These are phyloP conservation scores for Drosophila nigromelanica DNA, from an alignment of 1,140 invertebrate species.

Conservation along the genomic window DNA sequence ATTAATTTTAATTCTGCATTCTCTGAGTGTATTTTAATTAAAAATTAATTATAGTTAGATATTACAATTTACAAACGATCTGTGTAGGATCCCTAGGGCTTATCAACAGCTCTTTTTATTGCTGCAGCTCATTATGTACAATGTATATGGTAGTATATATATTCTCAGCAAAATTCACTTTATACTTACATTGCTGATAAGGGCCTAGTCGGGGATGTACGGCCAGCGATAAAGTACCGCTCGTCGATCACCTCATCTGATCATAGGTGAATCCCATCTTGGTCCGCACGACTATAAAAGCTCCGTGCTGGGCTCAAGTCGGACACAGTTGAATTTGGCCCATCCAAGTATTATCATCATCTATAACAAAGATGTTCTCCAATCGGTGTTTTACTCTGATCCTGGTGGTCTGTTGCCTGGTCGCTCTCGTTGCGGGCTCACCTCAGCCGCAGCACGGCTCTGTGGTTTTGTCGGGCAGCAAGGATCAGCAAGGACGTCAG, in stretches of 20 bases:
- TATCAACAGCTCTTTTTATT: no score
- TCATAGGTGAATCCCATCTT: slow-evolving; percentile 8
- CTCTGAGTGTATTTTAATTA: no score
- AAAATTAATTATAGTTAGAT: no score
- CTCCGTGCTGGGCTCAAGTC: background rate
- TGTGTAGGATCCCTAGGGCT: no score
- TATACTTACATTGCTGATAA: background rate
- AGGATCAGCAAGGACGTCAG: slow-evolving; percentile 59
- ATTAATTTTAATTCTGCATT: no score
- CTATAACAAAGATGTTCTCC: slow-evolving; percentile 42
- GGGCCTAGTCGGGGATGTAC: background rate
- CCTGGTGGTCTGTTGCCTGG: slow-evolving; percentile 35
- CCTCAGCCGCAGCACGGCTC: slow-evolving; percentile 40
- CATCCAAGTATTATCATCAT: background rate
- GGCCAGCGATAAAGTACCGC: slow-evolving; percentile 9
- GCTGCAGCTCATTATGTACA: no score
- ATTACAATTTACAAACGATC: no score
- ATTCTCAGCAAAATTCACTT: background rate
- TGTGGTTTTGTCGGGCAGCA: slow-evolving; percentile 35
- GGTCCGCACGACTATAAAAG: slow-evolving; percentile 44
- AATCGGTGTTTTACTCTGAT: slow-evolving; percentile 29
- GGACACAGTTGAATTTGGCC: slow-evolving; percentile 40
- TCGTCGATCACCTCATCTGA: background rate
- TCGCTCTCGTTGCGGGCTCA: slow-evolving; percentile 16
- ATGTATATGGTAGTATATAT: background rate